Evolutionary conservation across 2,888 invertebrate species (phyloP).

Genomic region (Carterocephalus palaemon): DNA sequence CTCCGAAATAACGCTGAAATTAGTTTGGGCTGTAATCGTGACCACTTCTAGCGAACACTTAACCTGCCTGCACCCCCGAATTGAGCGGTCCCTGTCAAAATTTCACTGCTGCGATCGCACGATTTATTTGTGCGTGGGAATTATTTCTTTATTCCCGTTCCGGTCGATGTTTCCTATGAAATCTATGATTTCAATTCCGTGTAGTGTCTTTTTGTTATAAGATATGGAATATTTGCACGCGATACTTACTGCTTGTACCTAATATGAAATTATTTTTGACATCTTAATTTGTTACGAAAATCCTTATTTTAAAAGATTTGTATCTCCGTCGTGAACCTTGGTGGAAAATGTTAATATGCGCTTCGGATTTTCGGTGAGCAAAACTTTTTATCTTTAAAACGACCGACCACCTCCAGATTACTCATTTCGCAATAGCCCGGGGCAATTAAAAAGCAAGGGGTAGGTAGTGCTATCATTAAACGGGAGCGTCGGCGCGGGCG

Average conservation of each 20-base stretch:
- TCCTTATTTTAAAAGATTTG: too few relatives aligned
- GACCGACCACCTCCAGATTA: constrained; percentile 71
- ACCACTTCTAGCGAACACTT: constrained; percentile 76
- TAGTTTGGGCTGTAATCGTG: constrained; percentile 61
- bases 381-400: constrained; percentile 64
- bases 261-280: too few relatives aligned
- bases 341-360: constrained; percentile 33
- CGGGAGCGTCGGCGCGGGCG: constrained; percentile 66
- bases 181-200: constrained; percentile 29
- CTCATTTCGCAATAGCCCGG: constrained; percentile 76
- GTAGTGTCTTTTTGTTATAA: constrained; percentile 40
- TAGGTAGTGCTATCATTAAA: constrained; percentile 78
- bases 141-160: constrained; percentile 69
- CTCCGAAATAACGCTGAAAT: constrained; percentile 32
- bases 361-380: constrained; percentile 46
- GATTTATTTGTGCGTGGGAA: constrained; percentile 66
- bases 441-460: constrained; percentile 78
- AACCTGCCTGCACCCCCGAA: constrained; percentile 65
- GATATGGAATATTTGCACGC: constrained; percentile 22
- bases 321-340: too few relatives aligned
- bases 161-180: constrained; percentile 30
- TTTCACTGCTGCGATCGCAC: constrained; percentile 57
- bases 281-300: too few relatives aligned
- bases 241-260: constrained; percentile 10
- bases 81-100: constrained; percentile 74